These are phyloP conservation scores for Isoperla grammatica DNA, from an alignment of 2,888 invertebrate genomes.

Conservation along the genomic window DNA sequence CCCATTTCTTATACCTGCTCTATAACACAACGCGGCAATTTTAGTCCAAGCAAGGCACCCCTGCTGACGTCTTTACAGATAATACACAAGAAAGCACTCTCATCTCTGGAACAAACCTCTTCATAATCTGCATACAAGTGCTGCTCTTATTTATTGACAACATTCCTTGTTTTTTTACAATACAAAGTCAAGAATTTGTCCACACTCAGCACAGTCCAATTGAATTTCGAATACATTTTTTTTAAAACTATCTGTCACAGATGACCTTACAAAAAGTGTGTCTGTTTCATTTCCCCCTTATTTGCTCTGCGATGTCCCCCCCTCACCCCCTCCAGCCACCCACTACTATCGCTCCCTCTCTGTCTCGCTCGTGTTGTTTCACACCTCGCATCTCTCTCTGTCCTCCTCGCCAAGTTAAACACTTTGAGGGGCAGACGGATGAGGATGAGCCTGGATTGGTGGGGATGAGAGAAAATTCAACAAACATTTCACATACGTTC, in stretches of 20 bases:
- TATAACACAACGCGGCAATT: no score
- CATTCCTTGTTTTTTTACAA: background rate
- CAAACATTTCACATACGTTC: slow-evolving; percentile 4
- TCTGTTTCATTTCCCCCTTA: background rate
- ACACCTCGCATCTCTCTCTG: no score
- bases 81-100: no score
- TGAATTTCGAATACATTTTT: background rate
- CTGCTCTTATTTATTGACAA: background rate
- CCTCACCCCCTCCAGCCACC: background rate
- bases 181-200: background rate
- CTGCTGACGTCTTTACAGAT: no score
- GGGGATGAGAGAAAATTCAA: slow-evolving; percentile 7
- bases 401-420: background rate
- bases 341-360: background rate
- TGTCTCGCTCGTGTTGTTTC: no score
- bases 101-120: no score
- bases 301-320: background rate
- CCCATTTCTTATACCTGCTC: no score
- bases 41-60: no score
- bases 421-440: background rate
- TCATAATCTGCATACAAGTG: background rate
- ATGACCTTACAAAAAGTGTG: background rate
- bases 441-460: background rate
- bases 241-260: background rate
- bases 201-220: background rate